phyloP scores from a whole-genome alignment of 2,113 vertebrate genomes.

The Progne subis region DNA sequence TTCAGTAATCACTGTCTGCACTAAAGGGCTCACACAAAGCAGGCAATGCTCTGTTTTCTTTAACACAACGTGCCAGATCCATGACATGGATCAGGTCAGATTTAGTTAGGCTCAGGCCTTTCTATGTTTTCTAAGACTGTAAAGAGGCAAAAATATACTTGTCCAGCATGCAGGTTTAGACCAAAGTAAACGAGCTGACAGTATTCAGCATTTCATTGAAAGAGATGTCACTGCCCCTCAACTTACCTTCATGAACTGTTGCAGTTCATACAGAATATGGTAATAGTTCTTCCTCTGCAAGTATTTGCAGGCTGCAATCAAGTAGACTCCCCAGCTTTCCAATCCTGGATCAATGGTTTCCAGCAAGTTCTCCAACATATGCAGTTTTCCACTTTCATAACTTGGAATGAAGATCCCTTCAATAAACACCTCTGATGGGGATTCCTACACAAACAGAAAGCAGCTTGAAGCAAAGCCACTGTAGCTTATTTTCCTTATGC shows the following conservation, averaged over 20 bases:
- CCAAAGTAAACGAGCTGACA: background rate
- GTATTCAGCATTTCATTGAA: background rate
- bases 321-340: slow-evolving; percentile 87
- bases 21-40: background rate
- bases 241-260: slow-evolving; percentile 96
- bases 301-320: slow-evolving; percentile 93
- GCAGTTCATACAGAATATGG: slow-evolving; percentile 93
- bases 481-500: background rate
- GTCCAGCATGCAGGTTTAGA: background rate
- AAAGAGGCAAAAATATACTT: background rate
- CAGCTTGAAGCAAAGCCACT: background rate
- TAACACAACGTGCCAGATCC: background rate
- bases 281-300: slow-evolving; percentile 89
- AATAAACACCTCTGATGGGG: slow-evolving; percentile 90
- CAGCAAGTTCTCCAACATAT: slow-evolving; percentile 85
- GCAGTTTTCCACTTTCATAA: slow-evolving; percentile 86
- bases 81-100: background rate
- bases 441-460: slow-evolving; percentile 77
- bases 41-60: background rate
- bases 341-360: slow-evolving; percentile 88
- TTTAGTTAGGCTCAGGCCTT: background rate
- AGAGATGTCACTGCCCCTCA: background rate
- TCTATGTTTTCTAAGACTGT: background rate
- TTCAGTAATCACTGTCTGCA: background rate
- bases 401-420: slow-evolving; percentile 91